Conservation (phyloP, 1,140 invertebrate genomes). For the Solenopsis fugax region DNA sequence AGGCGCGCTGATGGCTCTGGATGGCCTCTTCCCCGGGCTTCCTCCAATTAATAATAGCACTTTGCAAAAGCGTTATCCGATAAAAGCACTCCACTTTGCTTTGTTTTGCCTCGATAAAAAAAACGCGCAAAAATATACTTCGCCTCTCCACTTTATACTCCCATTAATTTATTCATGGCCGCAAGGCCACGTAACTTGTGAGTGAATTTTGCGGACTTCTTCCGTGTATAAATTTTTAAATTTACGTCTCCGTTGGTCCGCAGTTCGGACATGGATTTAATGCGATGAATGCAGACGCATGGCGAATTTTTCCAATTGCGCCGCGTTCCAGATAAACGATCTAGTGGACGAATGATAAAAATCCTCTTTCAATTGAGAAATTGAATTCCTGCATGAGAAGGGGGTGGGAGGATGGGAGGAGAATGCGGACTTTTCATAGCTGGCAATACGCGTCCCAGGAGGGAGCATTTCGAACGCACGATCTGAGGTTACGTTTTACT, state of each 20-base stretch:
- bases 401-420: background rate
- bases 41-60: slow-evolving; percentile 40
- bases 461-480: slow-evolving; percentile 31
- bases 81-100: slow-evolving; percentile 8
- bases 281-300: background rate
- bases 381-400: slow-evolving; percentile 16
- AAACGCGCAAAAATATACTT: background rate
- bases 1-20: background rate
- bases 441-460: slow-evolving; percentile 11
- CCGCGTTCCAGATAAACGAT: slow-evolving; percentile 26
- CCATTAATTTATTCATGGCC: slow-evolving; percentile 11
- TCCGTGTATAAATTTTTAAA: background rate
- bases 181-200: background rate
- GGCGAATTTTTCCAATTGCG: slow-evolving; percentile 25
- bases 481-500: slow-evolving; percentile 58
- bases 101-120: slow-evolving; percentile 9
- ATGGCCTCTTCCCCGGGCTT: background rate
- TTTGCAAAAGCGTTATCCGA: slow-evolving; percentile 23
- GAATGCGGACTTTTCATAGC: slow-evolving; percentile 31
- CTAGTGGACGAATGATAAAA: slow-evolving; percentile 43
- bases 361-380: slow-evolving; percentile 42
- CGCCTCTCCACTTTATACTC: background rate
- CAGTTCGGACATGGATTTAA: slow-evolving; percentile 26
- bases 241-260: background rate
- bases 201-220: background rate